Percentiles rank a stretch among this genome's conserved stretches.
These are phyloP conservation scores for Scartelaos histophorus DNA, from an alignment of 2,113 vertebrate genomes.

Conservation along the genomic window DNA sequence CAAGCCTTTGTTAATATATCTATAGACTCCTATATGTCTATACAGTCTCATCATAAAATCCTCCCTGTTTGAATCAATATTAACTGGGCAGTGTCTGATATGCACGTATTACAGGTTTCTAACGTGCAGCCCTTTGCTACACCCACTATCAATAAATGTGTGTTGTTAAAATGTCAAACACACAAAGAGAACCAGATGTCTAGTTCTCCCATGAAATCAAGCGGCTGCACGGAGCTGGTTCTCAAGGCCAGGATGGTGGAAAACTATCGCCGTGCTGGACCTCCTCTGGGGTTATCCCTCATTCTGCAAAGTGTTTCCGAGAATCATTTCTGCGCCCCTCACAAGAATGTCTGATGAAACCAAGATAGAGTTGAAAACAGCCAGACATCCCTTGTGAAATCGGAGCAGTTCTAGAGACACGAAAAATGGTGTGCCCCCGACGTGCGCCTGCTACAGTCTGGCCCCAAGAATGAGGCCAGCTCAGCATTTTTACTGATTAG, in stretches of 20 bases:
- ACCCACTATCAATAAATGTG: slow-evolving; percentile 25
- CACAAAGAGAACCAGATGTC: slow-evolving; percentile 57
- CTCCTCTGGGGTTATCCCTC: slow-evolving; percentile 35
- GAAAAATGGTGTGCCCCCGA: slow-evolving; percentile 61
- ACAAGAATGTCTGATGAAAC: slow-evolving; percentile 60
- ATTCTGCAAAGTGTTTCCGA: slow-evolving; percentile 32
- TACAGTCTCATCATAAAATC: not conserved
- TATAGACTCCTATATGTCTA: not conserved
- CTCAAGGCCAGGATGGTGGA: slow-evolving; percentile 70
- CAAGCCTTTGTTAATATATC: not conserved
- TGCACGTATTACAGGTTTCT: slow-evolving; percentile 10
- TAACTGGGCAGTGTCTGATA: not conserved
- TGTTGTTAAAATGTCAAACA: slow-evolving; percentile 18
- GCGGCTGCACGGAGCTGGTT: slow-evolving; percentile 52
- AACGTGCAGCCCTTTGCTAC: slow-evolving; percentile 32
- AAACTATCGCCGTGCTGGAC: slow-evolving; percentile 59
- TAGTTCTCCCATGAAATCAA: slow-evolving; percentile 41
- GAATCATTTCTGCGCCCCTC: slow-evolving; percentile 38
- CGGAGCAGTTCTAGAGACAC: slow-evolving; percentile 30
- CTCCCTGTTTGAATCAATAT: not conserved
- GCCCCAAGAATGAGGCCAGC: slow-evolving; percentile 67
- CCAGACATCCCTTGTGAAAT: slow-evolving; percentile 61
- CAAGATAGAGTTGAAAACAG: slow-evolving; percentile 66
- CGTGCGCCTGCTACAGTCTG: slow-evolving; percentile 54
- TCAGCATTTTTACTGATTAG: slow-evolving; percentile 76